Conservation (phyloP, 2,797 vertebrate genomes). For the Phylloscopus collybita region DNA sequence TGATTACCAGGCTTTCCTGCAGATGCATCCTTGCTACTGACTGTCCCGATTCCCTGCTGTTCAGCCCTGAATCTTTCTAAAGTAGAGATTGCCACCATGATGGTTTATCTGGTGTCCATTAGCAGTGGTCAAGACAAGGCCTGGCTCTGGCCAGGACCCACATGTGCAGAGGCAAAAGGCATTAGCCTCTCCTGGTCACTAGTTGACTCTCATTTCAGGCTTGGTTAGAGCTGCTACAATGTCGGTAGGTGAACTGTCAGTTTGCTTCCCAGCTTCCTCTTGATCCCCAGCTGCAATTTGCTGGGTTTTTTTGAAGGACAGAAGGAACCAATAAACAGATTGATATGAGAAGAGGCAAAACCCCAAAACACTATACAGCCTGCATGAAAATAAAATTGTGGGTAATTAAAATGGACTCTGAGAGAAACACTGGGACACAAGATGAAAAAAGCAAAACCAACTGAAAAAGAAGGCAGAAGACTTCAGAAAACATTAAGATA, state of each 20-base stretch:
- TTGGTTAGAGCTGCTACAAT: neutral
- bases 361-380: neutral
- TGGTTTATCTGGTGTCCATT: neutral
- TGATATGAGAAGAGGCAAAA: neutral
- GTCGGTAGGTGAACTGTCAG: neutral
- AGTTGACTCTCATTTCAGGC: neutral
- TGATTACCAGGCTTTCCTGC: neutral
- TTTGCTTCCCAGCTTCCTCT: neutral
- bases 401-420: neutral
- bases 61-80: neutral
- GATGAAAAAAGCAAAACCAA: neutral
- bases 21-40: neutral
- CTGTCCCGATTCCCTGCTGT: neutral
- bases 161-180: neutral
- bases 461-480: neutral
- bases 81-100: neutral
- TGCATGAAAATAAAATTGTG: slow-evolving; percentile 11
- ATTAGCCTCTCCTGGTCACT: neutral
- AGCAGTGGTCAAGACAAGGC: neutral
- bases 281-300: neutral
- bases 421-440: neutral
- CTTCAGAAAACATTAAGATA: neutral
- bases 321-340: slow-evolving; percentile 3
- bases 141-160: neutral
- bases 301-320: neutral